Evolutionary conservation across 2,113 vertebrate genomes (phyloP).

Genomic region (Burhinus bistriatus): DNA sequence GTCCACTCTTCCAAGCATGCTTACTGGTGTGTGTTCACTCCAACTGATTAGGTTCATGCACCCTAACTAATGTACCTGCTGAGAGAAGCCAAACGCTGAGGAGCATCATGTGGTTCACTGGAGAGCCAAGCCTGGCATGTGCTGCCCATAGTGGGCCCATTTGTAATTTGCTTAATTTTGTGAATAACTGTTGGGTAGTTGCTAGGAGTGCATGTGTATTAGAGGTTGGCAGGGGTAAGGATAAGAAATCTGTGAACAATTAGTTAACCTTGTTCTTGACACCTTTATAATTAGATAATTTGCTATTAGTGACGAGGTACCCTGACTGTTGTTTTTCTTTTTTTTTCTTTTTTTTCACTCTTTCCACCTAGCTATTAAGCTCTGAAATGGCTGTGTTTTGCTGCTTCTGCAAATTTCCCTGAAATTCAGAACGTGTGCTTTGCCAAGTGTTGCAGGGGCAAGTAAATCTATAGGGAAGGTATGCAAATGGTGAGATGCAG

Average conservation of each 20-base stretch:
- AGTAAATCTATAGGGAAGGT: not conserved
- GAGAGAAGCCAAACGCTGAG: slow-evolving; percentile 30
- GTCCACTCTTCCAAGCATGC: not conserved
- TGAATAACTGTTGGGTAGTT: not conserved
- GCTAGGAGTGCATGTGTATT: not conserved
- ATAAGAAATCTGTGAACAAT: not conserved
- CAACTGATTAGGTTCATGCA: not conserved
- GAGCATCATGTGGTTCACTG: not conserved
- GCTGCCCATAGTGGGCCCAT: not conserved
- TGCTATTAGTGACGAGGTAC: not conserved
- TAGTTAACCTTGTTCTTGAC: not conserved
- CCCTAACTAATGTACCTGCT: slow-evolving; percentile 25
- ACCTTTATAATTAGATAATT: not conserved
- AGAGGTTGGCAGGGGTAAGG: not conserved
- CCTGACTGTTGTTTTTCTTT: not conserved
- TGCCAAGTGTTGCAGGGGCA: not conserved
- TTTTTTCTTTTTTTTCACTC: not conserved
- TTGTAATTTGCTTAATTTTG: slow-evolving; percentile 16
- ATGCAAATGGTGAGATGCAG: not conserved
- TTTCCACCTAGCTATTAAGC: not conserved
- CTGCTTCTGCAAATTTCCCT: not conserved
- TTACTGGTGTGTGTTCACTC: slow-evolving; percentile 5
- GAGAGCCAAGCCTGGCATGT: not conserved
- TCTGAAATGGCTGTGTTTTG: not conserved
- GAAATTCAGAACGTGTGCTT: not conserved